These are phyloP conservation scores for Trichomycterus rosablanca DNA, from an alignment of 2,113 vertebrate species.

Conservation along the genomic window DNA sequence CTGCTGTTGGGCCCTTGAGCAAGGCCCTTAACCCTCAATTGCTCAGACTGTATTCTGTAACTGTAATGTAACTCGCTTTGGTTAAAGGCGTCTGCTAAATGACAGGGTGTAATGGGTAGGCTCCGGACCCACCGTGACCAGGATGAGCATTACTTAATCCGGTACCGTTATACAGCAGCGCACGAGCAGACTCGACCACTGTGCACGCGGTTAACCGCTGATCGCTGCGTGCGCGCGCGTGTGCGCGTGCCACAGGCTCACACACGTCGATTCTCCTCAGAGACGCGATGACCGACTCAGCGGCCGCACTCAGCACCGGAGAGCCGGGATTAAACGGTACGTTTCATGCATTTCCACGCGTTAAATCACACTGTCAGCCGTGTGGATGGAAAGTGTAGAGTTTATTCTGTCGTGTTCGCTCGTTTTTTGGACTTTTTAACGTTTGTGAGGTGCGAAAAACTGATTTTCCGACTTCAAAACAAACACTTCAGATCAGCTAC, in stretches of 20 bases:
- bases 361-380: background rate
- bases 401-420: accelerated
- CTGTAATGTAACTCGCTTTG: too few relatives aligned
- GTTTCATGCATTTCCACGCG: background rate
- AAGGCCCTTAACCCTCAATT: too few relatives aligned
- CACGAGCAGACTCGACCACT: too few relatives aligned
- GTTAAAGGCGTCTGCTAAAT: too few relatives aligned
- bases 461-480: slow-evolving; percentile 24
- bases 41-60: too few relatives aligned
- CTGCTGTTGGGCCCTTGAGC: too few relatives aligned
- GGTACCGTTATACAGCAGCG: too few relatives aligned
- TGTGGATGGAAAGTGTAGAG: background rate
- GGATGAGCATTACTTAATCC: too few relatives aligned
- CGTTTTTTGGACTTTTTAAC: slow-evolving; percentile 6
- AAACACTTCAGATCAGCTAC: slow-evolving; percentile 23
- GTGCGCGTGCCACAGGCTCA: slow-evolving; percentile 32
- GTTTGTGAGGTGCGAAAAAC: background rate
- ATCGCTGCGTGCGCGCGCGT: slow-evolving; percentile 7
- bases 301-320: slow-evolving; percentile 58
- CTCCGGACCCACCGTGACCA: too few relatives aligned
- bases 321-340: slow-evolving; percentile 69
- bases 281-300: slow-evolving; percentile 63
- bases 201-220: background rate
- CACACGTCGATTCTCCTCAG: slow-evolving; percentile 51
- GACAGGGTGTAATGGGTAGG: too few relatives aligned